Conservation (phyloP, 2,797 vertebrate genomes). For the Sebastes baramenuke region DNA sequence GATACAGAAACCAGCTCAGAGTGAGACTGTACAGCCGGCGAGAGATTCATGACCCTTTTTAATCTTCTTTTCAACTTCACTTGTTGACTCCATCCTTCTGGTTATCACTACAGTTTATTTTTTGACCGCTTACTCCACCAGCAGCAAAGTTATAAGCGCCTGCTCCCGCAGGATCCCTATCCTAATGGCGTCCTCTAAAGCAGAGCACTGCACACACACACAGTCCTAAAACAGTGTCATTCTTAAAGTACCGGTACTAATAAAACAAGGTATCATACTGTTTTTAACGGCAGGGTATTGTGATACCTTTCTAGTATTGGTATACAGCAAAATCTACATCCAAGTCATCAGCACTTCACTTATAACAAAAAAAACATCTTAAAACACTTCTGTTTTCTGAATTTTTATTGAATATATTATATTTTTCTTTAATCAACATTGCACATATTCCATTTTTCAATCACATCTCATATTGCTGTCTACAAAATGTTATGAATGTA, state of each 20-base stretch:
- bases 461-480: slow-evolving; percentile 89
- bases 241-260: background rate
- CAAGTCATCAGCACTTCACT: background rate
- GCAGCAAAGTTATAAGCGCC: background rate
- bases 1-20: background rate
- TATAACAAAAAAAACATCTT: background rate
- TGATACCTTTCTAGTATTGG: background rate
- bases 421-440: slow-evolving; percentile 87
- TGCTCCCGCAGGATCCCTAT: background rate
- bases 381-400: slow-evolving; percentile 64
- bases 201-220: background rate
- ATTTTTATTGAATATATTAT: slow-evolving; percentile 88
- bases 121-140: background rate
- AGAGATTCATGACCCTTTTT: background rate
- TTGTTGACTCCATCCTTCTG: background rate
- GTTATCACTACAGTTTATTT: background rate
- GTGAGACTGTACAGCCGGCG: background rate
- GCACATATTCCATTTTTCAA: slow-evolving; percentile 87
- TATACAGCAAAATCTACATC: background rate
- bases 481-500: slow-evolving; percentile 88
- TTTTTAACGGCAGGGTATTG: background rate
- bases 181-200: background rate
- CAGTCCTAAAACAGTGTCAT: background rate
- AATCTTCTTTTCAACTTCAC: background rate
- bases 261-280: background rate